These are phyloP conservation scores for Anthonomus grandis DNA, from an alignment of 1,140 invertebrate genomes.

Conservation along the genomic window DNA sequence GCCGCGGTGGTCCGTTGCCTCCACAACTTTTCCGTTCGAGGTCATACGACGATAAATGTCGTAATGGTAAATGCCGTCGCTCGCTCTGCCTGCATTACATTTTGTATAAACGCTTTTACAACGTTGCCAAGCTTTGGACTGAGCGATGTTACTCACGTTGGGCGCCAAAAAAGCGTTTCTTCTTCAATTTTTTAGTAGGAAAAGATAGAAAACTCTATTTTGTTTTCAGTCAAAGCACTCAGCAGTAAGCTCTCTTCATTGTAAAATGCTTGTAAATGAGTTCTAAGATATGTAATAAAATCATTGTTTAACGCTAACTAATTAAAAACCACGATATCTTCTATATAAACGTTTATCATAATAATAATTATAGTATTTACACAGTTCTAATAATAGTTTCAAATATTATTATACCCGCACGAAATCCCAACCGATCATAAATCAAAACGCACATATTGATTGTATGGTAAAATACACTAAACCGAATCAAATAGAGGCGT, in stretches of 20 bases:
- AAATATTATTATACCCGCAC: conserved; percentile 2
- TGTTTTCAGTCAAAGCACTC: too few species aligned
- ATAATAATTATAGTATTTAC: not conserved
- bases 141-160: not conserved
- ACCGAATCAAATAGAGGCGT: too few species aligned
- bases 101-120: conserved; percentile 9
- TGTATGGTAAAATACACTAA: conserved; percentile 4
- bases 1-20: conserved; percentile 28
- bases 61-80: conserved; percentile 28
- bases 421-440: not conserved
- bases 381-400: not conserved
- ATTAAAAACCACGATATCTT: too few species aligned
- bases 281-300: too few species aligned
- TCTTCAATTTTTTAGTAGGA: too few species aligned
- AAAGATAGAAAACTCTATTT: too few species aligned
- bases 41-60: conserved; percentile 42
- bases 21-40: conserved; percentile 29
- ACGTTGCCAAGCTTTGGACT: conserved; percentile 15
- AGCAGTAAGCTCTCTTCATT: too few species aligned
- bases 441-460: conserved; percentile 4
- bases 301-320: too few species aligned
- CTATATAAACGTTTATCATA: too few species aligned
- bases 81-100: too few species aligned
- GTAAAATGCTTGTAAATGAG: too few species aligned
- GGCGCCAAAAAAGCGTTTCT: not conserved